Evolutionary conservation across 2,888 invertebrate genomes (phyloP).

Genomic region (Limnephilus auricula): DNA sequence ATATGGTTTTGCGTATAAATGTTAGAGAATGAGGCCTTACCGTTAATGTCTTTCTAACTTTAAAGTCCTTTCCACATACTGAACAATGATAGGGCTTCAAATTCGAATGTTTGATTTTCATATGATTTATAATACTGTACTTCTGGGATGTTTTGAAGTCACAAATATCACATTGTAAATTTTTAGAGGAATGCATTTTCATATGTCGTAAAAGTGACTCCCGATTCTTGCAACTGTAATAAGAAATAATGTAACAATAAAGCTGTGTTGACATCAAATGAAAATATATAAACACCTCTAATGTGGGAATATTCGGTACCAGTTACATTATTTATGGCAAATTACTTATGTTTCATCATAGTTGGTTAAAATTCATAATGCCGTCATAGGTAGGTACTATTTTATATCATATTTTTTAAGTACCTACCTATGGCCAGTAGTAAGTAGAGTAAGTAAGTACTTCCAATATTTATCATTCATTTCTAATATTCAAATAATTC

Average conservation of each 20-base stretch:
- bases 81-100: conserved; percentile 61
- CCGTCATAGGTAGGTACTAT: too few relatives aligned
- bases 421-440: too few relatives aligned
- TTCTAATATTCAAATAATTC: too few relatives aligned
- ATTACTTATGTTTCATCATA: too few relatives aligned
- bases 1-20: background rate
- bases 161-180: conserved; percentile 57
- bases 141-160: conserved; percentile 53
- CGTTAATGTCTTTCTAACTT: conserved; percentile 55
- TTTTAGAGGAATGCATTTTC: conserved; percentile 50
- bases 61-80: conserved; percentile 62
- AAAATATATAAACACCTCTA: background rate
- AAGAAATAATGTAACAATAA: background rate
- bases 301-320: background rate
- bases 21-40: conserved; percentile 47
- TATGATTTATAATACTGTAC: conserved; percentile 50
- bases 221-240: conserved; percentile 57
- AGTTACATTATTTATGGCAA: background rate
- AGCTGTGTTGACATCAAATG: too few relatives aligned
- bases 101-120: conserved; percentile 61
- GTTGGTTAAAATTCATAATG: too few relatives aligned
- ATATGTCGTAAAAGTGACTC: conserved; percentile 50
- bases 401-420: too few relatives aligned
- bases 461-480: too few relatives aligned
- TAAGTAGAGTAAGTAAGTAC: too few relatives aligned